Evolutionary conservation across 1,140 invertebrate genomes (phyloP).

Genomic region (Drosophila arizonae): DNA sequence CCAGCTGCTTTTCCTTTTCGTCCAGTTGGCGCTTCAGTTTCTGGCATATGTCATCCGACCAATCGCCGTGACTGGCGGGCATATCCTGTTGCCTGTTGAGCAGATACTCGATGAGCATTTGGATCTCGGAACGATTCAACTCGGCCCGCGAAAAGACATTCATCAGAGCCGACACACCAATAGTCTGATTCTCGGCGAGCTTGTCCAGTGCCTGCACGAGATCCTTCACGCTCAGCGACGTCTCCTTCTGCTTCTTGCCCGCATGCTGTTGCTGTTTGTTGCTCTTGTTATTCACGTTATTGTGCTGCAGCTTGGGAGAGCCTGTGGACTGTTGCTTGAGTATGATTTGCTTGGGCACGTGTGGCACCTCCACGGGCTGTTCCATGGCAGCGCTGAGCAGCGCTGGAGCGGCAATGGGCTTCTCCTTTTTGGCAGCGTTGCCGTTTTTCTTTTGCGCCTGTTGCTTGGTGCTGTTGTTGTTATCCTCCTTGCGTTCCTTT

Average conservation of each 20-base stretch:
- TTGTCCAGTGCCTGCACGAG: constrained; percentile 68
- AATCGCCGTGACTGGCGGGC: constrained; percentile 89
- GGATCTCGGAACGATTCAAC: constrained; percentile 92
- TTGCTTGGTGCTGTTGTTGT: constrained; percentile 52
- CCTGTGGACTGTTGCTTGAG: constrained; percentile 78
- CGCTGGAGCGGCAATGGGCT: constrained; percentile 30
- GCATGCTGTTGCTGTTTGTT: constrained; percentile 64
- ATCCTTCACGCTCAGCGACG: constrained; percentile 64
- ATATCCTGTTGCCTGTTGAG: constrained; percentile 93
- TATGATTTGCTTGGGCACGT: constrained; percentile 76
- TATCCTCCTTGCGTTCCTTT: constrained; percentile 74
- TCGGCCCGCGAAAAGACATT: constrained; percentile 90
- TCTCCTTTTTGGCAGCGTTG: constrained; percentile 81
- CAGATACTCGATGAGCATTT: constrained; percentile 93
- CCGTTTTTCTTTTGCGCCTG: constrained; percentile 74
- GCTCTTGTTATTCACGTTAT: constrained; percentile 38
- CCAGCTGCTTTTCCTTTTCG: constrained; percentile 89
- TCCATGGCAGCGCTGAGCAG: constrained; percentile 44
- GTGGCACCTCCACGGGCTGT: constrained; percentile 46
- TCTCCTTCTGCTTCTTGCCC: constrained; percentile 71
- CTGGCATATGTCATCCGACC: constrained; percentile 93
- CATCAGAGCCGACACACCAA: constrained; percentile 86
- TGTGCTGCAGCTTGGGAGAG: constrained; percentile 72
- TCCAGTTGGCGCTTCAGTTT: constrained; percentile 93
- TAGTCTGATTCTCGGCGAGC: constrained; percentile 65